Percentiles rank a stretch among this genome's conserved stretches.
Conservation (phyloP, 2,113 vertebrate genomes). For the Poeciliopsis retropinna region DNA sequence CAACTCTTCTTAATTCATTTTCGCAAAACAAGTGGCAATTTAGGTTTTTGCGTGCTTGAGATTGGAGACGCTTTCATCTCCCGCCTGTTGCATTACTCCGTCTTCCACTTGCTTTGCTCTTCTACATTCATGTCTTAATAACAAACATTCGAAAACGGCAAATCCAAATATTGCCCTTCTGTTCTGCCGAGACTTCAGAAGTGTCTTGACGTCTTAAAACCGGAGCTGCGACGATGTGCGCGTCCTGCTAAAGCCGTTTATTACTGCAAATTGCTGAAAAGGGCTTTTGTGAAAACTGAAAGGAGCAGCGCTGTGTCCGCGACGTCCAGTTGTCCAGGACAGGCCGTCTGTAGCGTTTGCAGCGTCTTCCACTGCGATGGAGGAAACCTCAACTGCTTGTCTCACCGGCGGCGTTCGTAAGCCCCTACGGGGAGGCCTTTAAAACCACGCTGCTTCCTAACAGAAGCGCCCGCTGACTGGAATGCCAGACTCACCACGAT, state of each 20-base stretch:
- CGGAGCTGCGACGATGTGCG: no score
- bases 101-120: constrained; percentile 23
- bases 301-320: not conserved
- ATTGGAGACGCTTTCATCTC: not conserved
- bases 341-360: not conserved
- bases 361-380: not conserved
- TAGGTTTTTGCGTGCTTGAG: constrained; percentile 12
- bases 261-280: not conserved
- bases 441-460: constrained; percentile 54
- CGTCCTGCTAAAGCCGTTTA: not conserved
- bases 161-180: constrained; percentile 17
- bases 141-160: constrained; percentile 25
- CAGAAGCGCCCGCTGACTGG: constrained; percentile 39
- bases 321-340: not conserved
- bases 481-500: constrained; percentile 26
- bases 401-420: constrained; percentile 13
- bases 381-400: not conserved
- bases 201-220: not conserved
- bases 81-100: not conserved
- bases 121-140: constrained; percentile 21
- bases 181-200: constrained; percentile 13
- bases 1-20: constrained; percentile 21
- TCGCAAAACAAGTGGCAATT: constrained; percentile 43
- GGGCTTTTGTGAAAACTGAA: not conserved
- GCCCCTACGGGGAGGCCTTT: constrained; percentile 42